Evolutionary conservation across 2,888 invertebrate species (phyloP).

Genomic region (Petrolisthes manimaculis): DNA sequence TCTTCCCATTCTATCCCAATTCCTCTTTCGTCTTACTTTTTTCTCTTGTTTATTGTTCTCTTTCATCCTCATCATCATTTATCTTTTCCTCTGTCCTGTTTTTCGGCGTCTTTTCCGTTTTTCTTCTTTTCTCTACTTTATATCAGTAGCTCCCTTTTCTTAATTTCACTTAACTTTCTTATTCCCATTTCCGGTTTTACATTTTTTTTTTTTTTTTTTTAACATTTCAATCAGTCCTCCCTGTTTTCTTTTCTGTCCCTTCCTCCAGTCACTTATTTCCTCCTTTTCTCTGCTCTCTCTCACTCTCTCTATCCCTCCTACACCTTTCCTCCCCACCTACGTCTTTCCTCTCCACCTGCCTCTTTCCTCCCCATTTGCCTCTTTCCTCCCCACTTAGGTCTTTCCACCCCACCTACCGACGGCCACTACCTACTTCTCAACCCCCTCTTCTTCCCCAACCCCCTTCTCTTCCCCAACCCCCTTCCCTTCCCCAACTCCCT

Average conservation of each 20-base stretch:
- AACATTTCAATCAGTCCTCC: background rate
- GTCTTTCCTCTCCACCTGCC: background rate
- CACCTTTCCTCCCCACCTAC: background rate
- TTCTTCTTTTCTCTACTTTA: no score
- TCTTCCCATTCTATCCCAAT: background rate
- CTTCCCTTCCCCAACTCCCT: background rate
- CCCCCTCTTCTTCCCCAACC: background rate
- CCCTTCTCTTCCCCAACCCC: background rate
- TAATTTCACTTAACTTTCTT: no score
- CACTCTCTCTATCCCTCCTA: slow-evolving; percentile 15
- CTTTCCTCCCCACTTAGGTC: background rate
- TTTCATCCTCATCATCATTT: background rate
- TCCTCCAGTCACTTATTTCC: slow-evolving; percentile 9
- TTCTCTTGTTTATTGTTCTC: background rate
- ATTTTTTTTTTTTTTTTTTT: no score
- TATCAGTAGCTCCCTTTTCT: no score
- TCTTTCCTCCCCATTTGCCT: background rate
- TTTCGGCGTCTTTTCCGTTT: background rate
- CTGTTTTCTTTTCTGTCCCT: background rate
- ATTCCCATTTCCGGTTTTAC: background rate
- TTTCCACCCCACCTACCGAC: background rate
- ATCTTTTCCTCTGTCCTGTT: background rate
- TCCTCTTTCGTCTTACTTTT: background rate
- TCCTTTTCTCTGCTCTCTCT: slow-evolving; percentile 4
- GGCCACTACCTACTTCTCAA: background rate